phyloP scores from a whole-genome alignment of 1,140 invertebrate species.

The Acromyrmex heyeri region DNA sequence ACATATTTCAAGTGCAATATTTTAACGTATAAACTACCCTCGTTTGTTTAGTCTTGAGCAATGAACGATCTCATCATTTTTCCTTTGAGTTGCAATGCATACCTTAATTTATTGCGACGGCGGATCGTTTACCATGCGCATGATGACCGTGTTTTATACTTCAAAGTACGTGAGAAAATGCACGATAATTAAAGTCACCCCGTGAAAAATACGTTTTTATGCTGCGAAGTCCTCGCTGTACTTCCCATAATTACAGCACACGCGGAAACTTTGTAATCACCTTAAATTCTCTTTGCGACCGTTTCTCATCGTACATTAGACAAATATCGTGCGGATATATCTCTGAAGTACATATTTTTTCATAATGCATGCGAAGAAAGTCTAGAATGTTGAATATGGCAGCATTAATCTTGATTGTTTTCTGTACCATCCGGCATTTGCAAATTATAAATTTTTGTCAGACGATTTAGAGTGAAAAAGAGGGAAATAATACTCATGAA shows the following conservation, averaged over 20 bases:
- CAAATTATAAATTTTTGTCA: neutral
- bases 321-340: constrained; percentile 19
- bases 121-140: constrained; percentile 7
- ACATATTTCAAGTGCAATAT: neutral
- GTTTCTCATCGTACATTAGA: neutral
- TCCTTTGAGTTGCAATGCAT: neutral
- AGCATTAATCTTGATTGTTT: constrained; percentile 5
- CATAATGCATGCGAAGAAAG: neutral
- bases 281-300: constrained; percentile 45
- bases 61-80: neutral
- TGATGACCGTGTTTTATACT: constrained; percentile 28
- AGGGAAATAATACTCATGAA: neutral
- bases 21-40: neutral
- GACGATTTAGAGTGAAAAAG: neutral
- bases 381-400: neutral
- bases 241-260: constrained; percentile 28
- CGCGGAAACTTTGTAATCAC: constrained; percentile 39
- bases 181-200: constrained; percentile 44
- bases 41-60: neutral
- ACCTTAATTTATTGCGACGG: constrained; percentile 18
- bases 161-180: constrained; percentile 25
- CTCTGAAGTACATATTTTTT: neutral
- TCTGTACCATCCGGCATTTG: neutral
- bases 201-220: constrained; percentile 34
- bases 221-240: neutral